Conservation (phyloP, 2,113 vertebrate species). For the Felis chaus region DNA sequence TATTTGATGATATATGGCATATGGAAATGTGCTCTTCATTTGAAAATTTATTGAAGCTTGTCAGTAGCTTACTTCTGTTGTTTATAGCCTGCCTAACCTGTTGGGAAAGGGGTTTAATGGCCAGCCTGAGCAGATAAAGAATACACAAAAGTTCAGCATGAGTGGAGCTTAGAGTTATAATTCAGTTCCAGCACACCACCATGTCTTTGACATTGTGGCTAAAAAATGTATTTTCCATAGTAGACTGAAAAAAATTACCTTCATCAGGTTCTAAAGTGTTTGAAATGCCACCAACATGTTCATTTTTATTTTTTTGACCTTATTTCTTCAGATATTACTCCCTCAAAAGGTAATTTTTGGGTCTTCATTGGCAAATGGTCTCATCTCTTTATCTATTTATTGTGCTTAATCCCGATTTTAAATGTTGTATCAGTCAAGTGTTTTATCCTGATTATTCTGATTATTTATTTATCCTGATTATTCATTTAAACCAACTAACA, state of each 20-base stretch:
- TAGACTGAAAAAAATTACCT: not conserved
- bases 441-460: not conserved
- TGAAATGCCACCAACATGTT: not conserved
- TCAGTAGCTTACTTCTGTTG: slow-evolving; percentile 40
- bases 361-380: not conserved
- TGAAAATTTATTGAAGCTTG: slow-evolving; percentile 66
- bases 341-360: not conserved
- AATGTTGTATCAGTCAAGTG: not conserved
- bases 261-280: slow-evolving; percentile 15
- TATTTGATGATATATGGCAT: slow-evolving; percentile 30
- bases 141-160: slow-evolving; percentile 77
- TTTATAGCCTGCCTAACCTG: slow-evolving; percentile 73
- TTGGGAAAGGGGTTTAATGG: slow-evolving; percentile 65
- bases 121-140: slow-evolving; percentile 54
- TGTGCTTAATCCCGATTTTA: not conserved
- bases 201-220: slow-evolving; percentile 43
- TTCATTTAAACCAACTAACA: not conserved
- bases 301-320: not conserved
- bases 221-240: slow-evolving; percentile 24
- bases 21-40: slow-evolving; percentile 69
- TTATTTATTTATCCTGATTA: not conserved
- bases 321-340: not conserved
- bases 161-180: slow-evolving; percentile 60
- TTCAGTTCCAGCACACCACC: slow-evolving; percentile 48
- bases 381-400: not conserved